Base-by-base conservation (phyloP, 2,888 invertebrate genomes). In the Caenorhabditis sp. region DNA sequence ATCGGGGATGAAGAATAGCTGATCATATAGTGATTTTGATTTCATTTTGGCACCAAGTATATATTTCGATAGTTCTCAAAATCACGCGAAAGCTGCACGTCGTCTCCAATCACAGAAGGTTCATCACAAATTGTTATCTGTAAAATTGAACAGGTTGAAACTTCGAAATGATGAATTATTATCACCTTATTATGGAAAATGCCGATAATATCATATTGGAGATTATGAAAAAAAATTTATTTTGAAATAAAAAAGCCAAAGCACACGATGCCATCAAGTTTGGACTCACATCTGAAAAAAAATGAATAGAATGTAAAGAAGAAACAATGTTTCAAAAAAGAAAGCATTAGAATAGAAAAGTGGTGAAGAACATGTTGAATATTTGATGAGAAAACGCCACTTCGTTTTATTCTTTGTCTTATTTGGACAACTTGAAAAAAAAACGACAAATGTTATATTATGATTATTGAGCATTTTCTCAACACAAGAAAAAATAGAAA, bases 21-120 rank as follows among this genome's bases (percentile, higher is more conserved):
- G 50, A 37, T 62, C 65, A 60, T 58, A n/a, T 31, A n/a, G 24
- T 24, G 17, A 14, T 36, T 43, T 24, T n/a, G 37, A 49, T 31
- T 31, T 31, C 31, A 17, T 43, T 43, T 43, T 43, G 43, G 43
- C 43, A 43, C 17, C 17, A 17, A 43, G 12, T 43, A 17, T 17
- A 14, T 17, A 43, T 12, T 31, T 31, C 31, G 10, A 31, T 31
- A 6, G 31, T 31, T 31, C 43, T 17, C 43, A 43, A 43, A 43
- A 43, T 17, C 43, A 49, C 60, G 63, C 50, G 14, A 66, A 69
- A 76, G 76, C 78, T 78, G 75, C 75, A 78, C 75, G 76, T 75
- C 78, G 64, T 71, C 78, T 78, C 78, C 76, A 78, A 78, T 78
- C 78, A 78, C 78, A 78, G 78, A 67, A 65, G 58, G 61, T 66